A percentile compares a stretch with the other conserved stretches of the same genome.
Conservation (phyloP, 2,797 vertebrate genomes). For the Lacerta viridis region DNA sequence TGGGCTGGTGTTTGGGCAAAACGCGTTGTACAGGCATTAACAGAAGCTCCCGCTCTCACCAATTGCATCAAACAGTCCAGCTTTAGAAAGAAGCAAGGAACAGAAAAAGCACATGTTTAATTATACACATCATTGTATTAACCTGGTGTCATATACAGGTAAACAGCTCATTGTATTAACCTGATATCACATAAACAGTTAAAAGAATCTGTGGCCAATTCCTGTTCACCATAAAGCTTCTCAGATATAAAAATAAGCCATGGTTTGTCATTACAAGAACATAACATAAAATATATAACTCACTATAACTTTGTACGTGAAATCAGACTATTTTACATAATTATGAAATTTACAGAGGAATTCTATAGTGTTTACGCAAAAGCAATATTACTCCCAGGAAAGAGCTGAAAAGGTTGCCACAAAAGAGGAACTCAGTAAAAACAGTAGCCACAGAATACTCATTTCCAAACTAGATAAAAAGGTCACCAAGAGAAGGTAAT, state of each 20-base stretch:
- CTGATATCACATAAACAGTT: background rate
- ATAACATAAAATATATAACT: background rate
- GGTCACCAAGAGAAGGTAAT: background rate
- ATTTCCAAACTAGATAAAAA: background rate
- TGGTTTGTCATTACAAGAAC: background rate
- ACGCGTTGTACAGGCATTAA: conserved; percentile 89
- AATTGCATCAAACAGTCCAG: conserved; percentile 93
- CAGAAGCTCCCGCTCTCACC: conserved; percentile 92
- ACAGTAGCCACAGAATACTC: background rate
- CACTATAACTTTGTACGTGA: background rate
- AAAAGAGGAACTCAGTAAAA: background rate
- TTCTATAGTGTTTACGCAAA: background rate
- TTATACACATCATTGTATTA: conserved; percentile 17
- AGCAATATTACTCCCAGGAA: background rate
- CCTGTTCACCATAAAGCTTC: background rate
- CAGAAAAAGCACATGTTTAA: conserved; percentile 20
- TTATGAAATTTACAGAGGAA: background rate
- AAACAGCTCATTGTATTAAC: too few relatives aligned
- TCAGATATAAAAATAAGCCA: background rate
- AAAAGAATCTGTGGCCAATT: background rate
- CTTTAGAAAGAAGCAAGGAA: conserved; percentile 77
- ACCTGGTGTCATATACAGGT: background rate
- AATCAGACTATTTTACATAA: background rate
- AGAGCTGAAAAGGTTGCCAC: background rate
- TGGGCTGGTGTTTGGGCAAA: conserved; percentile 95